phyloP scores from a whole-genome alignment of 2,888 invertebrate genomes.

The Thera obeliscata region DNA sequence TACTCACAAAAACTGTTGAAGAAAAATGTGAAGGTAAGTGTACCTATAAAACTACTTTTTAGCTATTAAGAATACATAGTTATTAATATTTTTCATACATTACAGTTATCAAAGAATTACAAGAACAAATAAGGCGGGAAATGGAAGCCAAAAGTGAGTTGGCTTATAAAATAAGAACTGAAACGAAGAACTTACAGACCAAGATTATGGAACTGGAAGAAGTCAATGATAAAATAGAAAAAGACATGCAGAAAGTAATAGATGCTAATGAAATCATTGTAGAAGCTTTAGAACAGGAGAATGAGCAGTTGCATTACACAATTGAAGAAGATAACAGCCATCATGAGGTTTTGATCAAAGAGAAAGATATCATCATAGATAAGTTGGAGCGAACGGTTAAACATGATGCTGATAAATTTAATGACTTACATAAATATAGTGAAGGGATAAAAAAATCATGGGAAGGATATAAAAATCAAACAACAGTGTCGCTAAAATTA shows the following conservation, averaged over 20 bases:
- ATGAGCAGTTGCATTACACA: slow-evolving; percentile 56
- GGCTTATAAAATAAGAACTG: slow-evolving; percentile 42
- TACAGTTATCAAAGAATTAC: slow-evolving; percentile 49
- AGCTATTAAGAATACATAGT: not conserved
- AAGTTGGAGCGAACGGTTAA: slow-evolving; percentile 54
- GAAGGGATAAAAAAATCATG: slow-evolving; percentile 51
- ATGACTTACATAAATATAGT: slow-evolving; percentile 49
- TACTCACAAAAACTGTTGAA: slow-evolving; percentile 43
- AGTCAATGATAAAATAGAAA: slow-evolving; percentile 45
- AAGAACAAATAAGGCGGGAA: slow-evolving; percentile 40
- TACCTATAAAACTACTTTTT: not conserved
- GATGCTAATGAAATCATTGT: slow-evolving; percentile 48
- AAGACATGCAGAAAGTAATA: slow-evolving; percentile 48
- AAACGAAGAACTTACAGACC: slow-evolving; percentile 44
- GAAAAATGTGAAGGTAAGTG: slow-evolving; percentile 51
- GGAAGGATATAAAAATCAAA: slow-evolving; percentile 53
- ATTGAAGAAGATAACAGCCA: slow-evolving; percentile 59
- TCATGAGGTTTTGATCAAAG: slow-evolving; percentile 55
- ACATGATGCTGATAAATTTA: slow-evolving; percentile 44
- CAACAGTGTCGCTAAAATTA: slow-evolving; percentile 44
- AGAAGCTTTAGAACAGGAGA: slow-evolving; percentile 54
- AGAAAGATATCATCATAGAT: slow-evolving; percentile 57
- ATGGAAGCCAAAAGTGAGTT: slow-evolving; percentile 40
- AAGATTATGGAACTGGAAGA: slow-evolving; percentile 45
- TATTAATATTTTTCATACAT: slow-evolving; percentile 20